Evolutionary conservation across 2,797 vertebrate genomes (phyloP).

Genomic region (Poeciliopsis presidionis): DNA sequence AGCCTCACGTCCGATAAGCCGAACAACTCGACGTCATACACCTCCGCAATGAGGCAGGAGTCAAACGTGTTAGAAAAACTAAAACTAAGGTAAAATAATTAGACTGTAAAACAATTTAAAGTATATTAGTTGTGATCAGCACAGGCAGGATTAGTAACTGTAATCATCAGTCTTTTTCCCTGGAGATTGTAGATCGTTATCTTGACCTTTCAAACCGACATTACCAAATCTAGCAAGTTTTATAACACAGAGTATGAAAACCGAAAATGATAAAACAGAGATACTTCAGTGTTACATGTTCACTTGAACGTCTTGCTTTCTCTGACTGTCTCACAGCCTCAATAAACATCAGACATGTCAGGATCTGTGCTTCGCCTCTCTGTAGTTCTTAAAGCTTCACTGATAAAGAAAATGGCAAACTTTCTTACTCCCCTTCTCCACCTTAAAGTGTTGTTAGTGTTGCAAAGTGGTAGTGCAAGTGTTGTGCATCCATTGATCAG

Average conservation of each 20-base stretch:
- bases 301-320: not conserved
- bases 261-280: not conserved
- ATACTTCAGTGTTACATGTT: not conserved
- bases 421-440: not conserved
- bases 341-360: not conserved
- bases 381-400: not conserved
- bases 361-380: not conserved
- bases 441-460: not conserved
- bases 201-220: not conserved
- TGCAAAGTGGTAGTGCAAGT: not conserved
- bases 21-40: conserved; percentile 27
- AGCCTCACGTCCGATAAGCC: conserved; percentile 49
- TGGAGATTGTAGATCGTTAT: not conserved
- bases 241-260: not conserved
- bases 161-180: not conserved
- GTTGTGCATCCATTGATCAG: not conserved
- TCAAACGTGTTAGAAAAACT: conserved; percentile 5
- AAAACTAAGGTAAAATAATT: not conserved
- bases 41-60: conserved; percentile 18
- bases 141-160: not conserved
- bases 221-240: not conserved
- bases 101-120: not conserved
- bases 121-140: not conserved
- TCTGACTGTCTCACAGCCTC: not conserved
- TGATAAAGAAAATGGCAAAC: not conserved